Conservation (phyloP, 2,888 invertebrate species). For the Azorinus chamasolen region DNA sequence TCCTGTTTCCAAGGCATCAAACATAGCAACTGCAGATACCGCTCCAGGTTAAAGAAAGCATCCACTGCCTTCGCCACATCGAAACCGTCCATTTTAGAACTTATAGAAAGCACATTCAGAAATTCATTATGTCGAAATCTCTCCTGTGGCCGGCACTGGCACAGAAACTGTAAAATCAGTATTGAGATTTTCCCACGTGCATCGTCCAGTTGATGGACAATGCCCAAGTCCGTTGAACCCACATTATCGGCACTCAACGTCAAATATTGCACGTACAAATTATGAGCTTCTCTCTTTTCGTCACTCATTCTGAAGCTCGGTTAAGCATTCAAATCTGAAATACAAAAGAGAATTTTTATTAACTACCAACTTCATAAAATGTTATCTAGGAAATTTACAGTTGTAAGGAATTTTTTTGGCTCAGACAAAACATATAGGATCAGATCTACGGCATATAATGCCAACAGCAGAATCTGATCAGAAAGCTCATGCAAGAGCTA, state of each 20-base stretch:
- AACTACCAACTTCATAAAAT: no score
- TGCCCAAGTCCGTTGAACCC: slow-evolving; percentile 10
- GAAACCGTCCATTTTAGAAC: slow-evolving; percentile 49
- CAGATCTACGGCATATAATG: no score
- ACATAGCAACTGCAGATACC: slow-evolving; percentile 65
- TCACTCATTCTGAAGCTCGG: slow-evolving; percentile 24
- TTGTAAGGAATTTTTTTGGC: no score
- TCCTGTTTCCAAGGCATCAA: slow-evolving; percentile 74
- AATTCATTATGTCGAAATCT: slow-evolving; percentile 44
- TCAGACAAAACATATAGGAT: no score
- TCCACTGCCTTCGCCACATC: slow-evolving; percentile 60
- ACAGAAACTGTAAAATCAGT: slow-evolving; percentile 45
- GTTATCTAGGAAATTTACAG: no score
- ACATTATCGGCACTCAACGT: slow-evolving; percentile 2
- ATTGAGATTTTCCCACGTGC: slow-evolving; percentile 20
- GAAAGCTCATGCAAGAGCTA: no score
- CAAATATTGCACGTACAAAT: slow-evolving; percentile 15
- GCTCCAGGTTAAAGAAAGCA: slow-evolving; percentile 68
- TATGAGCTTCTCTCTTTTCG: slow-evolving; percentile 20
- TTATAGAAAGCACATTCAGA: slow-evolving; percentile 42
- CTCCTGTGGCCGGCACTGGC: slow-evolving; percentile 27
- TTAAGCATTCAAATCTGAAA: no score
- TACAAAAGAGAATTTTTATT: no score
- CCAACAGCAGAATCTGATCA: no score
- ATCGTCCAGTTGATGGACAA: slow-evolving; percentile 3